A percentile compares a stretch with the other conserved stretches of the same genome.
phyloP scores from a whole-genome alignment of 1,140 invertebrate species.

The Eubasilissa regina region DNA sequence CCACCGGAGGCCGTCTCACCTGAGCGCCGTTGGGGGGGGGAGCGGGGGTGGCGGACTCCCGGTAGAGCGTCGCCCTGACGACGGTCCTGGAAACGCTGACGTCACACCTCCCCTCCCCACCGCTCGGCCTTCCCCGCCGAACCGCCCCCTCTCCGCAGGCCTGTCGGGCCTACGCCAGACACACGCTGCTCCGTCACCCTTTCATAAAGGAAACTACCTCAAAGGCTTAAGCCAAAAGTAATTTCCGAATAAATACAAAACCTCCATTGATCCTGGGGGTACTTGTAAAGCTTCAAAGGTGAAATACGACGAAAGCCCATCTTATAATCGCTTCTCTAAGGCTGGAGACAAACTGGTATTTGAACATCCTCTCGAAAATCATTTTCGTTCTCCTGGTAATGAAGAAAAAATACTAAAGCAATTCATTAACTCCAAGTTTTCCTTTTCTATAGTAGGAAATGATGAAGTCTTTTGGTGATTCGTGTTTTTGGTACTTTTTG shows the following conservation, averaged over 20 bases:
- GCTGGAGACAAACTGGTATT: slow-evolving; percentile 15
- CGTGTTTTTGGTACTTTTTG: too few species aligned
- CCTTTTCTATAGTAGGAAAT: too few species aligned
- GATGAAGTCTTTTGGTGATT: too few species aligned
- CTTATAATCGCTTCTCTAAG: slow-evolving; percentile 43
- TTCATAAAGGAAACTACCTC: slow-evolving; percentile 57
- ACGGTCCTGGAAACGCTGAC: slow-evolving; percentile 57
- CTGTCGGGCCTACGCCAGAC: slow-evolving; percentile 36
- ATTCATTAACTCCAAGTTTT: neutral
- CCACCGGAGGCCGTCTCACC: slow-evolving; percentile 29
- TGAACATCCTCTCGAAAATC: slow-evolving; percentile 24
- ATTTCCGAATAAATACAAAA: slow-evolving; percentile 61
- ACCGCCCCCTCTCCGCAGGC: slow-evolving; percentile 16
- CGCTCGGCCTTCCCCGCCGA: slow-evolving; percentile 15
- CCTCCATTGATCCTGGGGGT: slow-evolving; percentile 53
- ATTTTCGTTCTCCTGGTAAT: neutral
- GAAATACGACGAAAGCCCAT: slow-evolving; percentile 41
- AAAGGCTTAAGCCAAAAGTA: slow-evolving; percentile 60
- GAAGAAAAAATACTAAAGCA: neutral
- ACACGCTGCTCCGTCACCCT: slow-evolving; percentile 39
- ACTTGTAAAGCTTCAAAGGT: slow-evolving; percentile 47
- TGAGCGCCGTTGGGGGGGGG: slow-evolving; percentile 20
- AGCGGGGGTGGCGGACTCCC: slow-evolving; percentile 35
- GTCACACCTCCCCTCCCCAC: slow-evolving; percentile 40
- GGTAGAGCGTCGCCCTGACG: slow-evolving; percentile 55